Evolutionary conservation across 2,888 invertebrate genomes (phyloP).

Genomic region (Stenoptilia bipunctidactyla): DNA sequence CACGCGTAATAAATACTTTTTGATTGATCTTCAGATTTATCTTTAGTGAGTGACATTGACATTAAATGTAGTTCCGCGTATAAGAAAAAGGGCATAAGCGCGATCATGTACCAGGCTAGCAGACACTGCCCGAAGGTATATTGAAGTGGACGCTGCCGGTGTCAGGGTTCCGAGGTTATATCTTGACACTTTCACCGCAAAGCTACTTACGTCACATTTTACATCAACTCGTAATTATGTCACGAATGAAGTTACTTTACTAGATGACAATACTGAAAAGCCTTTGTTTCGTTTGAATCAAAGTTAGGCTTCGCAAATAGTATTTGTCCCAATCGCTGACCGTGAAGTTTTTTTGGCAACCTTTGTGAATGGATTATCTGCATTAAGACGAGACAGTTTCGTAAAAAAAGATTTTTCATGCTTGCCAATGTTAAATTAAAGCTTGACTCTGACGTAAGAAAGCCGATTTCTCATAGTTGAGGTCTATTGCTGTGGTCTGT

Average conservation of each 20-base stretch:
- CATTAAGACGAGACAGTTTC: no score
- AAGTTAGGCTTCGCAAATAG: no score
- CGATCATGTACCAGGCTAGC: neutral
- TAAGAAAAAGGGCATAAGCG: neutral
- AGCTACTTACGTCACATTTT: constrained; percentile 41
- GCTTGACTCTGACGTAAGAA: no score
- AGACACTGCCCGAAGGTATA: neutral
- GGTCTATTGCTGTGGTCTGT: no score
- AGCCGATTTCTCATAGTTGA: no score
- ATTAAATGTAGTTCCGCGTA: neutral
- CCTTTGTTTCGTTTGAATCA: no score
- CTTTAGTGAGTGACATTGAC: neutral
- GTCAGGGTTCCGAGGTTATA: constrained; percentile 34
- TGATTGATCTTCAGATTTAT: no score
- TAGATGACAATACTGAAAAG: no score
- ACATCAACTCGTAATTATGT: constrained; percentile 44
- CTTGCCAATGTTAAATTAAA: no score
- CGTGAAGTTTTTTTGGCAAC: constrained; percentile 2
- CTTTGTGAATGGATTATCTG: constrained; percentile 1
- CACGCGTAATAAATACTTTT: neutral
- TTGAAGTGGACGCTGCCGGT: constrained; percentile 14
- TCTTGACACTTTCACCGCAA: constrained; percentile 55
- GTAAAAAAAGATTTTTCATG: no score
- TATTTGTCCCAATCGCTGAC: constrained; percentile 2
- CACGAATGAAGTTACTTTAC: constrained; percentile 41